phyloP scores from a whole-genome alignment of 2,888 invertebrate species.

The Taenaris catops region DNA sequence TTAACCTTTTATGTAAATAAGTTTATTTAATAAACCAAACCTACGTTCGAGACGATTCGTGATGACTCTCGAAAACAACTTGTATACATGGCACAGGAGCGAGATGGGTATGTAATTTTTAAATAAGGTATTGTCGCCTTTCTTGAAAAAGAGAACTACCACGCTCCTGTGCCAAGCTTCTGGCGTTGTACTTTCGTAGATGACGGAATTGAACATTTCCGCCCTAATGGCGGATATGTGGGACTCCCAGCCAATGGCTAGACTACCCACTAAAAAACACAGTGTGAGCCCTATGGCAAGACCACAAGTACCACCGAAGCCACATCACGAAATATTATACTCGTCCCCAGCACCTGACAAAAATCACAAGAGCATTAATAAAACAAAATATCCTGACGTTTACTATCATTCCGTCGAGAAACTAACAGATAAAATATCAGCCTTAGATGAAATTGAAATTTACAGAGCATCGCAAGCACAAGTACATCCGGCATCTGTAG shows the following conservation, averaged over 20 bases:
- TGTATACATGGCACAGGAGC: no score
- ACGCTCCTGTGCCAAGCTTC: no score
- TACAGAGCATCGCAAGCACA: conserved; percentile 51
- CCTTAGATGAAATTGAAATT: conserved; percentile 51
- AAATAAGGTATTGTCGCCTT: no score
- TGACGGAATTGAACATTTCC: no score
- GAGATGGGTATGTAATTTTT: no score
- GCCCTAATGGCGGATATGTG: no score
- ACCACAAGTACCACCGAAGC: conserved; percentile 40
- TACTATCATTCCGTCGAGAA: conserved; percentile 70
- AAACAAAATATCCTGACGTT: conserved; percentile 48
- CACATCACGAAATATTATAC: conserved; percentile 36
- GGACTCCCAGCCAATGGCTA: no score
- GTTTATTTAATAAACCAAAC: no score
- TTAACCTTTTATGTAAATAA: conserved; percentile 27
- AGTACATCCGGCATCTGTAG: conserved; percentile 54
- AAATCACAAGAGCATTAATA: conserved; percentile 22
- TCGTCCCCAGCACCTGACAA: conserved; percentile 25
- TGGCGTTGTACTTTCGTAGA: conserved; percentile 33
- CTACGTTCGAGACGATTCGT: no score
- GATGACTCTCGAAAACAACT: no score
- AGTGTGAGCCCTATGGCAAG: conserved; percentile 41
- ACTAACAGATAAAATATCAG: conserved; percentile 46
- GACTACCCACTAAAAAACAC: no score
- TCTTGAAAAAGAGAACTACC: no score